phyloP scores from a whole-genome alignment of 2,113 vertebrate genomes.

The Rhagologus leucostigma region DNA sequence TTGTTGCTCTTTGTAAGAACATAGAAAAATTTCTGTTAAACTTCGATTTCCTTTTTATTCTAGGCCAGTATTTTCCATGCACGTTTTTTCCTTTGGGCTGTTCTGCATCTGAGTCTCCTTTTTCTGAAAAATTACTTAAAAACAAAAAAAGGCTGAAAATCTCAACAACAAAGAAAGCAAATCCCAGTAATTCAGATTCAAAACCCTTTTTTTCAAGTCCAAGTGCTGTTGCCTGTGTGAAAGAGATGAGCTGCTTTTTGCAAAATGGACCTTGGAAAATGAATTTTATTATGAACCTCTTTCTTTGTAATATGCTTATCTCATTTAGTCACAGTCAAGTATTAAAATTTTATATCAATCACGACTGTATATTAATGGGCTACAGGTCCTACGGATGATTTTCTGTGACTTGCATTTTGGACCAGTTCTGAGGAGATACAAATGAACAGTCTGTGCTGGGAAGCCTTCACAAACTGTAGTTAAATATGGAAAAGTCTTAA shows the following conservation, averaged over 20 bases:
- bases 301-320: not conserved
- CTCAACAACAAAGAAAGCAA: not conserved
- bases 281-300: not conserved
- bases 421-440: not conserved
- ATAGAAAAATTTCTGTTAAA: not conserved
- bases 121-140: not conserved
- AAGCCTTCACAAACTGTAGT: not conserved
- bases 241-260: not conserved
- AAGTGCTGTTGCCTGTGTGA: not conserved
- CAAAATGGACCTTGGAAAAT: not conserved
- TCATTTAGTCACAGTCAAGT: not conserved
- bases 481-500: not conserved
- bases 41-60: not conserved
- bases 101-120: not conserved
- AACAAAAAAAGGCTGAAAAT: not conserved
- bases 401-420: not conserved
- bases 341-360: not conserved
- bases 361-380: not conserved
- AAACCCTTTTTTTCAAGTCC: not conserved
- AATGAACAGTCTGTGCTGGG: not conserved
- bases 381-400: not conserved
- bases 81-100: fast-evolving
- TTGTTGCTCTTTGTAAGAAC: not conserved
- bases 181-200: not conserved
- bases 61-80: not conserved